These are phyloP conservation scores for Rhogogaster chlorosoma DNA, from an alignment of 2,888 invertebrate species.

Conservation along the genomic window DNA sequence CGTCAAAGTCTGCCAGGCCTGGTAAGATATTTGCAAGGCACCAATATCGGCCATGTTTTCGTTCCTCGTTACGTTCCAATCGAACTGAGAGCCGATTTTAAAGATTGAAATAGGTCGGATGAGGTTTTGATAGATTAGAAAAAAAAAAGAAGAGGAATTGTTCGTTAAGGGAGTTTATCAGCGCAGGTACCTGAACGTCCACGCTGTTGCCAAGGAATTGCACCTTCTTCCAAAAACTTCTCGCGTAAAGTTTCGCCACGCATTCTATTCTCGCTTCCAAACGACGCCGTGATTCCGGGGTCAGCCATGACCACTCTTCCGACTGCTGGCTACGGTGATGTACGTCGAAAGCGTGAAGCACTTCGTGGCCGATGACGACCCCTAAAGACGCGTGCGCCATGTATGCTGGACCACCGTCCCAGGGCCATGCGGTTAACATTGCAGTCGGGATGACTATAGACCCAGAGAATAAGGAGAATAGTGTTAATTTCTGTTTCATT, in stretches of 20 bases:
- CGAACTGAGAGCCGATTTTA: conserved; percentile 73
- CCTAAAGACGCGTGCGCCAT: conserved; percentile 78
- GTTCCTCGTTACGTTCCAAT: conserved; percentile 79
- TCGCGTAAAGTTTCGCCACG: conserved; percentile 77
- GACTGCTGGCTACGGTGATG: conserved; percentile 71
- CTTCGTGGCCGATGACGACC: conserved; percentile 79
- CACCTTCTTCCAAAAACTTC: conserved; percentile 76
- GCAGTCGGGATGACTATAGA: conserved; percentile 78
- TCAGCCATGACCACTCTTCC: conserved; percentile 75
- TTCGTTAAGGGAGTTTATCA: neutral
- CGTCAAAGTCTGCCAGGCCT: conserved; percentile 76
- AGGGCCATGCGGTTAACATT: conserved; percentile 78
- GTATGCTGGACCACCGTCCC: conserved; percentile 77
- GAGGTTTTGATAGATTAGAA: conserved; percentile 16
- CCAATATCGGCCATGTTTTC: conserved; percentile 80
- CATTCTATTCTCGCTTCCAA: conserved; percentile 78
- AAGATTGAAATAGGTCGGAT: neutral
- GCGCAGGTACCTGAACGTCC: conserved; percentile 77
- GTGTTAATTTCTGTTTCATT: neutral
- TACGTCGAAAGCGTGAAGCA: conserved; percentile 79
- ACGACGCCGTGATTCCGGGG: conserved; percentile 75
- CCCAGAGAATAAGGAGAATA: neutral
- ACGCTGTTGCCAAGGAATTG: conserved; percentile 77
- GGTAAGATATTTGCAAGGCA: conserved; percentile 78
- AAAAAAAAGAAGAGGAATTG: neutral